Evolutionary conservation across 2,113 vertebrate species (phyloP), one percentile per base, ranked within the genome.

Genomic region (Micronycteris hirsuta): DNA sequence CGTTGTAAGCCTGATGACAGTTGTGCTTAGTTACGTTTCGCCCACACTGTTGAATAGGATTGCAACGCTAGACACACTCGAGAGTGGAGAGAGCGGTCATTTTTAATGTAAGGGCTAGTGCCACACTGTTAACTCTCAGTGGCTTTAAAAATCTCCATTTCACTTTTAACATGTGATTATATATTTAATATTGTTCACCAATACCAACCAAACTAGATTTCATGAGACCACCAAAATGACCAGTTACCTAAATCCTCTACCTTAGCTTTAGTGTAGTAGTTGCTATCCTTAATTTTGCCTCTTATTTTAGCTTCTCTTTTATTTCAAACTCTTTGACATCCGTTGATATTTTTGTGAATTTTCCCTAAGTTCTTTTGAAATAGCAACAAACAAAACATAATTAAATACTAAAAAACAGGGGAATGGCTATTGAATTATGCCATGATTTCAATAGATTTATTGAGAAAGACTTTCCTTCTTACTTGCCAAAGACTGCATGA

Each of bases 401-500:
- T 96, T 97, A 95, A 95, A 97, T 17, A 38, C 13, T 33, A 95
- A 61, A 86, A 91, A 96, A 91, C 61, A 96, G 45, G 31, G 89
- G 67, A 95, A 94, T 93, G 49, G 16, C 43, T 92, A 33, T 95
- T 89, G 93, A 83, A 95, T 89, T 89, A 97, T 86, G 33, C 74
- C 26, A 22, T 78, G 61, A 84, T 93, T 93, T 86, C 67, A 92
- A 91, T 67, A 83, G 93, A 91, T 95, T 96, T 96, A 95, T 91
- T 89, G 85, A 73, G n/a, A 85, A 61, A 95, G 82, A 73, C n/a
- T 45, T 73, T 92, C 20, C 73, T 28, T 82, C 81, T 41, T 77
- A 52, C 20, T 95, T 77, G 77, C 85, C 94, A 94, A 93, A 87
- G 65, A 73, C 86, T 89, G 61, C 28, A 24, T 76, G 54, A 93